Evolutionary conservation across 2,888 invertebrate genomes (phyloP), one percentile per base, ranked within the genome.

Genomic region (Hermaeophaga mercurialis): DNA sequence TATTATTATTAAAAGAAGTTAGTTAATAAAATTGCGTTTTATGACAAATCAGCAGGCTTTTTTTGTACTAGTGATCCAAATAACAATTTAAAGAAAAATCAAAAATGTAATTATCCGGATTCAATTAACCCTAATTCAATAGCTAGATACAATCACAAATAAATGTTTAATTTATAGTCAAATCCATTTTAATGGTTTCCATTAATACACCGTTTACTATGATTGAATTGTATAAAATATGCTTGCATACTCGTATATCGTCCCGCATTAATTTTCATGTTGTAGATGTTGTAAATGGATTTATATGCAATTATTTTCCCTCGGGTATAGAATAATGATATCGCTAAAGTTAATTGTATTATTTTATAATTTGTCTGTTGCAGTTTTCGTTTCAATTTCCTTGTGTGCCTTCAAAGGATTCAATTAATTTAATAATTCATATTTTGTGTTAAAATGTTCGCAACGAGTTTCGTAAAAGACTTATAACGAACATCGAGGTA

Each of bases 171-270:
- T 15, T 11, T 34, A 34, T 11, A 11, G 7, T 11, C 14, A 14
- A 34, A 34, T 11, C 9, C 34, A 34, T 34, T 34, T 34, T 34
- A 34, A 34, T 34, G n/a, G 12, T 34, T 34, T 34, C 12, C 34
- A 34, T 34, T 34, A 34, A 34, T 34, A 34, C 11, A 34, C 34
- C 34, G 34, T 34, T n/a, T 15, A 15, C 14, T 11, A 34, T 34
- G 12, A 34, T 34, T 34, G 34, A 34, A 34, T 34, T 34, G 34
- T 14, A 34, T 34, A 34, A 34, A 34, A 22, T 34, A 34, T 34
- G 34, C 34, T 34, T 34, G 34, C 34, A 34, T 34, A n/a, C n/a
- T n/a, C n/a, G n/a, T n/a, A 34, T 34, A 14, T 34, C 34, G 11
- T 1, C 3, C 34, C 34, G 15, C 34, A 34, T 34, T 34, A 34